Base-by-base conservation (phyloP, 2,113 vertebrate genomes). In the Piliocolobus tephrosceles region DNA sequence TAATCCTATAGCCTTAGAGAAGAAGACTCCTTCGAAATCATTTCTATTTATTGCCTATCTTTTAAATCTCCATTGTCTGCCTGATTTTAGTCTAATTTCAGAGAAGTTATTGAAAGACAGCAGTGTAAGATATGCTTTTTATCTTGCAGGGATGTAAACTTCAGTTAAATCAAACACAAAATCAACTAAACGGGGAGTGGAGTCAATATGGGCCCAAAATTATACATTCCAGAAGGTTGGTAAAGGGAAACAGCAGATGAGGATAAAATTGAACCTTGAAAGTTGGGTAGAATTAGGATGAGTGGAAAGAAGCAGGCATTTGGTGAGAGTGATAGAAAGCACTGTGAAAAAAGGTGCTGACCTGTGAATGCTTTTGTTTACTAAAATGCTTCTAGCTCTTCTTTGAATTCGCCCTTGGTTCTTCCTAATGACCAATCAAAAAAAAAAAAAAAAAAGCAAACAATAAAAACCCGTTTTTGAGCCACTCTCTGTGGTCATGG, bases 91-190 rank as follows among this genome's bases (percentile, higher is more conserved):
- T 72, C 79, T 83, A 93, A 91, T 86, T 86, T 72, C 35, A 50
- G 30, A 57, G 72, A 64, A 20, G 8, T 25, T 83, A 32, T 45
- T 90, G 85, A 92, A 45, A 45, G 1, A 76, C 14, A 73, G 6
- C 1, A 45, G 5, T 11, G 4, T 68, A 96, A 95, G 47, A 75
- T 72, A 27, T 13, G 14, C 32, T 91, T 66, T 78, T 85, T 57
- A 22, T 75, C 55, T 92, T 75, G 32, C 52, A 38, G 30, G 20
- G 14, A 82, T 8, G 87, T 86, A 64, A 14, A 58, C 27, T 92
- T 96, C 1, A 87, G 81, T 78, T 89, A 95, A 90, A 81, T 86
- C 47, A 94, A 84, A 92, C 4, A 93, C n/a, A 95, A 86, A 94
- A 52, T 35, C 47, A 85, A 70, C 61, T 52, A 80, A 38, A 73